Evolutionary conservation across 2,797 vertebrate species (phyloP).

Genomic region (Nannoperca australis): DNA sequence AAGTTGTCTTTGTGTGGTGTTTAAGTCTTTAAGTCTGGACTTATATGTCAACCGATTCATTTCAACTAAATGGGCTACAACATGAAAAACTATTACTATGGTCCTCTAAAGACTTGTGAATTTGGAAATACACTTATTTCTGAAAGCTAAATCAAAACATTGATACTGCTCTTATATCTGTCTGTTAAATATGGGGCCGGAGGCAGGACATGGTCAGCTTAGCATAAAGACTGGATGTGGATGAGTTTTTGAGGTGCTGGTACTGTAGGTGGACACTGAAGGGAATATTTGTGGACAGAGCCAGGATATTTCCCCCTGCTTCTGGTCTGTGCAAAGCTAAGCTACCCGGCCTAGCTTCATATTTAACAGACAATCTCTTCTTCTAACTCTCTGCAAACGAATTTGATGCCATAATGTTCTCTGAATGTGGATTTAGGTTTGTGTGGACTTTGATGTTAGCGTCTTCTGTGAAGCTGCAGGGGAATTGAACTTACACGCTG

Average conservation of each 20-base stretch:
- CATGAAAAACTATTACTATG: neutral
- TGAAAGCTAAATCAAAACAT: neutral
- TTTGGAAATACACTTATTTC: neutral
- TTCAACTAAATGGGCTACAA: neutral
- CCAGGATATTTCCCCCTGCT: neutral
- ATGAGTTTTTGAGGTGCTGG: neutral
- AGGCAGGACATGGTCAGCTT: neutral
- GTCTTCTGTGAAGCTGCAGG: slow-evolving; percentile 3
- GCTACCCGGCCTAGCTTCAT: too few relatives aligned
- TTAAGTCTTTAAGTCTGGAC: neutral
- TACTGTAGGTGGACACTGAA: neutral
- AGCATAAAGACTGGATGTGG: neutral
- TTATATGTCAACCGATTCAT: neutral
- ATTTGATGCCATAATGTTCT: slow-evolving; percentile 1
- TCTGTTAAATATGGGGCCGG: neutral
- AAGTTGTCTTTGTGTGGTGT: neutral
- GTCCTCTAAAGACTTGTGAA: neutral
- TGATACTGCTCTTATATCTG: neutral
- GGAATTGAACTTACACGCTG: neutral
- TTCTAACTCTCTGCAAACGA: too few relatives aligned
- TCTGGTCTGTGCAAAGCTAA: neutral
- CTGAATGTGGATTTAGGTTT: slow-evolving; percentile 1
- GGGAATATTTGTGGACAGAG: neutral
- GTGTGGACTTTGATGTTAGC: neutral
- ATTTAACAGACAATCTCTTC: too few relatives aligned